Evolutionary conservation across 1,140 invertebrate genomes (phyloP), one percentile per base, ranked within the genome.

Genomic region (Musca vetustissima): DNA sequence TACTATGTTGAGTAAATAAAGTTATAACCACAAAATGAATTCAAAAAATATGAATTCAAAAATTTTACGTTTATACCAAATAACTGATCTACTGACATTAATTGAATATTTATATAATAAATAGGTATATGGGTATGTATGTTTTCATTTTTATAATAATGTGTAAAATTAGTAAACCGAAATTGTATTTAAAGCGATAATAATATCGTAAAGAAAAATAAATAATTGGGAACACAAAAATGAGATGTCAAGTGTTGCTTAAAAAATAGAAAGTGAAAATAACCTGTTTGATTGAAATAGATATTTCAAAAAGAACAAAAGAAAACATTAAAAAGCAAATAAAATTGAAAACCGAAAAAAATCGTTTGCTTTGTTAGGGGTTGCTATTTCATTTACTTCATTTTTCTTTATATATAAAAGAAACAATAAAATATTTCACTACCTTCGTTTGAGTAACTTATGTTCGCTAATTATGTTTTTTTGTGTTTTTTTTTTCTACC

Each of bases 231-330:
- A 28, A 57, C 17, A 43, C 17, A 61, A 19, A 43, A 61, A 43
- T 36, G 24, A 59, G n/a, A 43, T 43, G 28, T 61, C 36, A n/a
- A 61, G 57, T 61, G 57, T 61, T 61, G 57, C 57, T 36, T 61
- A 8, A 55, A 0, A 1, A 17, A 43, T 36, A 36, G 11, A 43
- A 28, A 28, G 9, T 28, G 28, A 59, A 25, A 28, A 32, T 28
- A 28, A 28, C 3, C 28, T 4, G n/a, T n/a, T 43, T 13, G 36
- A 13, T 43, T 3, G 8, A 4, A 28, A 28, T 28, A 28, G 8
- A 28, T 4, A 8, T 4, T 28, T 28, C 4, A 43, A 43, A 11
- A 8, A 4, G 13, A 9, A 13, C 7, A 43, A 25, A 25, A 59
- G n/a, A 59, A 17, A 59, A 25, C 17, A 32, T n/a, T n/a, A 32